These are phyloP conservation scores for Cinclus cinclus DNA, from an alignment of 2,113 vertebrate genomes.

Conservation along the genomic window DNA sequence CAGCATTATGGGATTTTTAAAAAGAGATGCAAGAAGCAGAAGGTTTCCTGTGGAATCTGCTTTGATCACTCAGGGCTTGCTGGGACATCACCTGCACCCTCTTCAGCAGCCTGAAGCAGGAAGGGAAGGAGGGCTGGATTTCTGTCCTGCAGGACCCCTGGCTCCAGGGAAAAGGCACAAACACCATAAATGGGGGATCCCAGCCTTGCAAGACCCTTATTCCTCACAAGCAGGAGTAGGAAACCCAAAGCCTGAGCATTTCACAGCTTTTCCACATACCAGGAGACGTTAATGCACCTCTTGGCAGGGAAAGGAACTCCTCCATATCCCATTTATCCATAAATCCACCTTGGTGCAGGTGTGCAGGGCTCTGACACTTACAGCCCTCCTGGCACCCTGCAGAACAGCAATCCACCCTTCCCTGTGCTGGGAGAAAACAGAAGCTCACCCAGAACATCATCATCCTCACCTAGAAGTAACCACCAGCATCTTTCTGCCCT, in stretches of 20 bases:
- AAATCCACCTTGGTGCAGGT: accelerated
- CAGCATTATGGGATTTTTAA: neutral
- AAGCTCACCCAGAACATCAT: neutral
- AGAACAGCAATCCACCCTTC: neutral
- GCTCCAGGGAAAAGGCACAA: neutral
- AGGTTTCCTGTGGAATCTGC: neutral
- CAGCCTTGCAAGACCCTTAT: neutral
- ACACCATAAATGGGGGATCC: neutral
- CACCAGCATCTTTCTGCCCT: neutral
- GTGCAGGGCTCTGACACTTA: accelerated
- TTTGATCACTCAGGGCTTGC: neutral
- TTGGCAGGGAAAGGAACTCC: neutral
- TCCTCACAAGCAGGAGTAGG: accelerated
- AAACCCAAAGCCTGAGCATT: neutral
- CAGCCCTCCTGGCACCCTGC: neutral
- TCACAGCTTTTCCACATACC: neutral
- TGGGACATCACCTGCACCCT: neutral
- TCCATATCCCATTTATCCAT: accelerated
- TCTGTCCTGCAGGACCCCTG: accelerated
- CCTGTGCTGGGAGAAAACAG: neutral
- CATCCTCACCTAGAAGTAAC: neutral
- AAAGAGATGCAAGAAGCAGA: neutral
- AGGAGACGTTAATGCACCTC: neutral
- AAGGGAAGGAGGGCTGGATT: accelerated
- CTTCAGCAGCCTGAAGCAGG: neutral